Evolutionary conservation across 2,888 invertebrate species (phyloP).

Genomic region (Enchytraeus crypticus): DNA sequence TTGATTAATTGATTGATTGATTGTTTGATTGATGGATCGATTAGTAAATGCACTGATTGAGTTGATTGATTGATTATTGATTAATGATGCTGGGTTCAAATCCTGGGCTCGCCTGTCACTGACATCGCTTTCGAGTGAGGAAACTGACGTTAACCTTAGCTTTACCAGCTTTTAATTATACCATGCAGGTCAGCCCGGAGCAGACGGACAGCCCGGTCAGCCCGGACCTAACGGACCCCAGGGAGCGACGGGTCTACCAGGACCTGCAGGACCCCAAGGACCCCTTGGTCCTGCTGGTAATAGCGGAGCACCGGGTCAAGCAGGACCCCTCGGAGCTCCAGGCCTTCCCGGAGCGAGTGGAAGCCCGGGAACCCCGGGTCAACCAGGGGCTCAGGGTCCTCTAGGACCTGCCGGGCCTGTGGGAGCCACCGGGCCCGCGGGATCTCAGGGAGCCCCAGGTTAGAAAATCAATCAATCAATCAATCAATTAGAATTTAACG

Average conservation of each 20-base stretch:
- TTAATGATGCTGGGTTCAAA: too few species aligned
- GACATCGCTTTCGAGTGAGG: too few species aligned
- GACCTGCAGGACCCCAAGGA: neutral
- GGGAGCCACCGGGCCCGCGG: neutral
- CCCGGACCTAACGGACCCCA: constrained; percentile 9
- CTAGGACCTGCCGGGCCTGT: neutral
- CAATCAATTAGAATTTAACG: neutral
- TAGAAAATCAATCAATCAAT: neutral
- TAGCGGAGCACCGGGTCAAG: neutral
- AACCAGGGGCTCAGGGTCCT: neutral
- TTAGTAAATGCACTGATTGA: too few species aligned
- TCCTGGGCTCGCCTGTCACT: too few species aligned
- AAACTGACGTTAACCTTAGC: too few species aligned
- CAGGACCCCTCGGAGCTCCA: neutral
- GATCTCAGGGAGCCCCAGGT: neutral
- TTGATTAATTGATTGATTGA: too few species aligned
- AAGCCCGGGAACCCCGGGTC: neutral
- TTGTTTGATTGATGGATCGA: too few species aligned
- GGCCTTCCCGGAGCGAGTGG: neutral
- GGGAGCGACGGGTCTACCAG: neutral
- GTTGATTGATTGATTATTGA: too few species aligned
- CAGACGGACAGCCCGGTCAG: constrained; percentile 19
- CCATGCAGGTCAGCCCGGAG: constrained; percentile 22
- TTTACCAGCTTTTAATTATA: too few species aligned
- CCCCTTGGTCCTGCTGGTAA: neutral